phyloP scores from a whole-genome alignment of 1,140 invertebrate genomes.

The Dendrolimus punctatus region DNA sequence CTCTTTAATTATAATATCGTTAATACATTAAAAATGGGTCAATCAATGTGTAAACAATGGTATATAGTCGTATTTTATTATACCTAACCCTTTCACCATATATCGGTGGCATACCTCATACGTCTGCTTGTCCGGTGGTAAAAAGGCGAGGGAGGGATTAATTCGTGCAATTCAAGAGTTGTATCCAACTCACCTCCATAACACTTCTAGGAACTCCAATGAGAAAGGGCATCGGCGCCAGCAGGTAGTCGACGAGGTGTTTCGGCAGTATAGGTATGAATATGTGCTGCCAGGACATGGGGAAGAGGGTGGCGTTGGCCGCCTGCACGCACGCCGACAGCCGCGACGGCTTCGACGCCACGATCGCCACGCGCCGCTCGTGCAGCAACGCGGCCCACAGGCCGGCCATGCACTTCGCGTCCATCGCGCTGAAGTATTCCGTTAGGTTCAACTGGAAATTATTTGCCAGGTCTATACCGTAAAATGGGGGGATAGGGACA shows the following conservation, averaged over 20 bases:
- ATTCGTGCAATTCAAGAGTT: neutral
- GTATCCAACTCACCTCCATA: conserved; percentile 76
- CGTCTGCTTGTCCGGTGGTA: too few species aligned
- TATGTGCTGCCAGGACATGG: conserved; percentile 98
- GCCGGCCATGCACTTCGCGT: conserved; percentile 92
- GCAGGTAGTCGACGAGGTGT: conserved; percentile 90
- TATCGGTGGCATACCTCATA: too few species aligned
- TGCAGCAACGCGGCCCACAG: conserved; percentile 95
- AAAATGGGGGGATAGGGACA: too few species aligned
- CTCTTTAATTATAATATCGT: too few species aligned
- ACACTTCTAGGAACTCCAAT: conserved; percentile 92
- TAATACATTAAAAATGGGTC: too few species aligned
- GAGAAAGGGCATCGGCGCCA: conserved; percentile 95
- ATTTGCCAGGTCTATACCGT: neutral
- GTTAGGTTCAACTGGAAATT: conserved; percentile 90
- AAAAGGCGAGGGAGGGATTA: too few species aligned
- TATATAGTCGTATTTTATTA: too few species aligned
- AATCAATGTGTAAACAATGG: too few species aligned
- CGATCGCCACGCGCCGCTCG: conserved; percentile 93
- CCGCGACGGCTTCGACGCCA: conserved; percentile 87
- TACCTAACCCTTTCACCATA: too few species aligned
- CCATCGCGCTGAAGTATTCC: conserved; percentile 96
- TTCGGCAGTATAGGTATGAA: conserved; percentile 95
- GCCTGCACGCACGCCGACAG: conserved; percentile 95
- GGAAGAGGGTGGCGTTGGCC: conserved; percentile 93